Base-by-base conservation (phyloP, 1,140 invertebrate genomes). In the Pararge aegeria region DNA sequence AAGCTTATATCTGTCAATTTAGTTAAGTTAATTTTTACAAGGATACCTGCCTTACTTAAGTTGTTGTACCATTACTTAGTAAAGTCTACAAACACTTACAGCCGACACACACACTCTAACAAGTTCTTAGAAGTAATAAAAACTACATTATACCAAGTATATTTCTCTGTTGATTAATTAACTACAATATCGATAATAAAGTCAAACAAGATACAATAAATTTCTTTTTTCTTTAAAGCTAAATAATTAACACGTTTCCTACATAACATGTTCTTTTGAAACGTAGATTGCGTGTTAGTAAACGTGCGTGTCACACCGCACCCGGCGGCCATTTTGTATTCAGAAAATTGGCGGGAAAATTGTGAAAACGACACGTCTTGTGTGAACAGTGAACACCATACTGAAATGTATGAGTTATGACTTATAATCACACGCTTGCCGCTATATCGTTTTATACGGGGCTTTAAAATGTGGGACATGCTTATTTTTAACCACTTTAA, bases 291-390 rank as follows among this genome's bases (percentile, higher is more conserved):
- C 66, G 63, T 68, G 63, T 55, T 64, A 76, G 64, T 42, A 38
- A 38, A 62, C 46, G 75, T 80, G 83, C 83, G 83, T 87, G 83
- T 74, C 70, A 61, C 61, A 70, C 57, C 68, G 63, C 57, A 71
- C 68, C 67, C 62, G 58, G 64, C 75, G 61, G 80, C 84, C 84
- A 87, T 87, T 83, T 87, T 85, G 80, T 74, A 20, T 71, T 70
- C 71, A 69, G 72, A 78, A 78, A 83, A 83, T 86, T 83, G 82
- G 77, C 78, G 76, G 78, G 71, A 83, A 80, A 87, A 83, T 83
- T 80, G 72, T 81, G 80, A 82, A 80, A 84, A 87, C 76, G 68
- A 85, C 83, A 87, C 80, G 30, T 34, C 7, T 82, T 77, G 67
- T 70, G 59, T 63, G 49, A 62, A 51, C 44, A 37, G 34, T 61